A percentile compares a stretch with the other conserved stretches of the same genome.
phyloP scores from a whole-genome alignment of 2,888 invertebrate species.

The Candidula unifasciata region DNA sequence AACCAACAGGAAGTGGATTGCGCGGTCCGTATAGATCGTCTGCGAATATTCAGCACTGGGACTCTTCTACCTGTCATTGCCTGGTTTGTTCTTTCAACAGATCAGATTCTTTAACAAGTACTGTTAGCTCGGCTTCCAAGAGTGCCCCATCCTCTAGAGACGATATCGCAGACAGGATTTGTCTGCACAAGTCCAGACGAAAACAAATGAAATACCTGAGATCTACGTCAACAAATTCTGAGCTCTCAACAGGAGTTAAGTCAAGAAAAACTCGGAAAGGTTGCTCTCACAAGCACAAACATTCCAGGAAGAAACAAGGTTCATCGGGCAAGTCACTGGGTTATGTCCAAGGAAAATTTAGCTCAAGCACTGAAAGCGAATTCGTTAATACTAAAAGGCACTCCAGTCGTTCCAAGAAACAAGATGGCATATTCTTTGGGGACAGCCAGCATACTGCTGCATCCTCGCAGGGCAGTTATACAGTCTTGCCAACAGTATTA shows the following conservation, averaged over 20 bases:
- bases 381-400: neutral
- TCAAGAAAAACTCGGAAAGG: neutral
- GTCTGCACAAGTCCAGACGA: neutral
- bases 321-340: neutral
- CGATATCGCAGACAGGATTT: too few species aligned
- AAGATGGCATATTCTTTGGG: neutral
- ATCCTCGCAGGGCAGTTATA: neutral
- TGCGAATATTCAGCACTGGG: neutral
- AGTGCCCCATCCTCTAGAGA: neutral
- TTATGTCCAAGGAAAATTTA: neutral
- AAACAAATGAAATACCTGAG: neutral
- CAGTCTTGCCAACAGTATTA: neutral
- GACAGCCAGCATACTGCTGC: neutral
- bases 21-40: neutral
- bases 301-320: neutral
- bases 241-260: neutral
- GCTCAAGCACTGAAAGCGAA: conserved; percentile 51
- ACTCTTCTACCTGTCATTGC: neutral
- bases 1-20: neutral
- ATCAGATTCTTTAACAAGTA: conserved; percentile 20
- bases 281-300: neutral
- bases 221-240: conserved; percentile 13
- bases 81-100: neutral
- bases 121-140: neutral
- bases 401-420: neutral